phyloP scores from a whole-genome alignment of 2,888 invertebrate species.

The Spisula solida region DNA sequence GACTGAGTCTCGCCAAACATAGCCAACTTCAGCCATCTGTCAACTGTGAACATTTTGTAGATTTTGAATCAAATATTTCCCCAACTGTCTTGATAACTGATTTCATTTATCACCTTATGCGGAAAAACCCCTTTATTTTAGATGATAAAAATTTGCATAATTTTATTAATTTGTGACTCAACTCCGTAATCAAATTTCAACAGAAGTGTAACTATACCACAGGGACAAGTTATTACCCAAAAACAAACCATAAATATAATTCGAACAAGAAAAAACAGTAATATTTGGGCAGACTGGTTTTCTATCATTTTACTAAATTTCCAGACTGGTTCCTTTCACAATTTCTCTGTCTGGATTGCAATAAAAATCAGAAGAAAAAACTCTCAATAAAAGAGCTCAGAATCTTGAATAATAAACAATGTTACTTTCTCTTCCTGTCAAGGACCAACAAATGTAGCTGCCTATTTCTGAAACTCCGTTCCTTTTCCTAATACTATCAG shows the following conservation, averaged over 20 bases:
- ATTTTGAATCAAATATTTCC: background rate
- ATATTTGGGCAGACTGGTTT: constrained; percentile 4
- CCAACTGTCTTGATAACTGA: background rate
- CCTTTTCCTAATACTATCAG: background rate
- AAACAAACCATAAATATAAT: constrained; percentile 25
- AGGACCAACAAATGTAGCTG: background rate
- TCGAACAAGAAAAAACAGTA: background rate
- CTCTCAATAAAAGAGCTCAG: background rate
- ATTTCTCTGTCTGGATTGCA: constrained; percentile 16
- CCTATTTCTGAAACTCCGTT: background rate
- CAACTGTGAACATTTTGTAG: background rate
- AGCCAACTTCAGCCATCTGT: background rate
- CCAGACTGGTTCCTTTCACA: constrained; percentile 12
- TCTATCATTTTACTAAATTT: background rate
- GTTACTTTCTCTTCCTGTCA: background rate
- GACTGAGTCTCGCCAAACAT: background rate
- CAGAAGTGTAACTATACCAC: constrained; percentile 5
- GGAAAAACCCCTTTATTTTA: constrained; percentile 19
- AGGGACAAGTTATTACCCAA: background rate
- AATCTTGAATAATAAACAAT: constrained; percentile 3
- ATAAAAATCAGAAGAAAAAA: background rate
- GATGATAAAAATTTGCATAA: constrained; percentile 21
- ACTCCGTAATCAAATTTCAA: constrained; percentile 23
- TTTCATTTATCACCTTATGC: constrained; percentile 18
- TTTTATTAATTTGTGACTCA: constrained; percentile 23